Conservation (phyloP, 1,140 invertebrate species). For the Bombus confusus region DNA sequence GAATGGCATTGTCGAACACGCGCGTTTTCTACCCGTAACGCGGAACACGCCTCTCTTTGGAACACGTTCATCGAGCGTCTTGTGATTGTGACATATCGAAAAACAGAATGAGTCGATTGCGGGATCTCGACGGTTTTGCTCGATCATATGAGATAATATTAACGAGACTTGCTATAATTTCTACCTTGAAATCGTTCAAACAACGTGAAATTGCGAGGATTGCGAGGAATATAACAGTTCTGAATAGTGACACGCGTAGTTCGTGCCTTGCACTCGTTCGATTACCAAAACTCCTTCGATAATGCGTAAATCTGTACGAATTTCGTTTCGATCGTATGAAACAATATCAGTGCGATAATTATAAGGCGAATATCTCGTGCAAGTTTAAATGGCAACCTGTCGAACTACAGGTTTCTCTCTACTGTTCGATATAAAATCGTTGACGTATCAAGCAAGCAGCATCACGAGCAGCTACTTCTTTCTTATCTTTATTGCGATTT, state of each 20-base stretch:
- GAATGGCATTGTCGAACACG: background rate
- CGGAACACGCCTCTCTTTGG: background rate
- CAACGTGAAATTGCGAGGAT: background rate
- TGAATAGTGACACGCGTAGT: background rate
- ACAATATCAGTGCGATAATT: background rate
- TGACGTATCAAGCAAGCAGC: background rate
- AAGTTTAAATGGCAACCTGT: no score
- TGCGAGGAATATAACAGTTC: conserved; percentile 8
- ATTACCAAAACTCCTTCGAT: conserved; percentile 6
- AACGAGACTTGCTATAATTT: background rate
- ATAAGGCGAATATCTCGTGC: background rate
- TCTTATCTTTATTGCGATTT: background rate
- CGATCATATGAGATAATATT: background rate
- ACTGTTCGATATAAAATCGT: background rate
- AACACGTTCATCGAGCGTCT: background rate
- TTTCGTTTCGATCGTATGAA: background rate
- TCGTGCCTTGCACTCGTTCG: background rate
- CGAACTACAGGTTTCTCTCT: background rate
- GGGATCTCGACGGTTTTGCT: background rate
- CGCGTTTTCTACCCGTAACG: background rate
- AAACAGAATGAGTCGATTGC: background rate
- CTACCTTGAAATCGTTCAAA: background rate
- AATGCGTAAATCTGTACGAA: background rate
- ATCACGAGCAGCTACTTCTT: no score
- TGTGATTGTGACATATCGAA: background rate